These are phyloP conservation scores for Artibeus jamaicensis DNA, from an alignment of 2,797 vertebrate genomes.

Conservation along the genomic window DNA sequence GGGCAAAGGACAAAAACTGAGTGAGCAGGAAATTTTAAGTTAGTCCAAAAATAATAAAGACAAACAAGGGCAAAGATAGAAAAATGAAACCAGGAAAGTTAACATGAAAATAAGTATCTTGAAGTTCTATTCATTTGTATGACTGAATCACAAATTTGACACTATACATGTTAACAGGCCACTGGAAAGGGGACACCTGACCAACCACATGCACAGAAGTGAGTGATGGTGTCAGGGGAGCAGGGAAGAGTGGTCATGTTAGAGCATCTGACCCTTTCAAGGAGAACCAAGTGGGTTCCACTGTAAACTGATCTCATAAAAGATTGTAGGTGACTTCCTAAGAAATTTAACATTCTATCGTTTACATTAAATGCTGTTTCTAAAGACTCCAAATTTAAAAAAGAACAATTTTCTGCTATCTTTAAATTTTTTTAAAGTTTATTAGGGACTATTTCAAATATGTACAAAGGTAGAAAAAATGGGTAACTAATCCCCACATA, in stretches of 20 bases:
- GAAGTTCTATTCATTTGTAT: background rate
- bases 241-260: background rate
- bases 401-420: too few relatives aligned
- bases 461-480: background rate
- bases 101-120: background rate
- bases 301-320: background rate
- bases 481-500: background rate
- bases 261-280: background rate
- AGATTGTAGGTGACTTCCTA: background rate
- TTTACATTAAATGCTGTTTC: too few relatives aligned
- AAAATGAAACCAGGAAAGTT: background rate
- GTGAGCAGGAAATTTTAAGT: background rate
- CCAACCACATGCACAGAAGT: background rate
- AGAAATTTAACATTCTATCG: background rate
- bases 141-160: background rate
- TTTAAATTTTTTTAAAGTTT: background rate
- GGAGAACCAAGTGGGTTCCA: background rate
- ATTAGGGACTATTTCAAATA: background rate
- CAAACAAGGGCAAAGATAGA: background rate
- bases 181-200: background rate
- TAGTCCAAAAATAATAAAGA: background rate
- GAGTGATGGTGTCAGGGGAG: background rate
- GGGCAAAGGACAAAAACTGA: background rate
- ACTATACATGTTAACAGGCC: background rate
- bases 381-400: too few relatives aligned